These are phyloP conservation scores for Sesia bembeciformis DNA, from an alignment of 2,888 invertebrate genomes.

Conservation along the genomic window DNA sequence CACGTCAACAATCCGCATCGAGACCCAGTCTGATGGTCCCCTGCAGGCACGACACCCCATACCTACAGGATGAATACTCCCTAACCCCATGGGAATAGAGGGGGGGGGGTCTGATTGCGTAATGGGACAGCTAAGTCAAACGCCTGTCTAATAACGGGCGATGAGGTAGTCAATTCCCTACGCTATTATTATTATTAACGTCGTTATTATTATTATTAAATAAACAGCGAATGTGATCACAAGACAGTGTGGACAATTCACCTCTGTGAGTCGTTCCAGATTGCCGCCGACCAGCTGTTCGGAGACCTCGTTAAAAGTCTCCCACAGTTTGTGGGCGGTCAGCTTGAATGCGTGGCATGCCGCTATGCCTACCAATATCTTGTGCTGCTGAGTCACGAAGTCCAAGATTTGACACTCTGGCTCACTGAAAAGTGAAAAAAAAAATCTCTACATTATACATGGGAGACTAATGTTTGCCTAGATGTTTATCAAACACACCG, in stretches of 20 bases:
- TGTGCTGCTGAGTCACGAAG: constrained; percentile 94
- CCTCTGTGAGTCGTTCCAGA: constrained; percentile 47
- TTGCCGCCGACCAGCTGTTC: constrained; percentile 40
- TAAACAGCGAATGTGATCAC: no score
- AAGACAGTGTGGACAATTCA: constrained; percentile 7
- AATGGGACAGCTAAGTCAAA: no score
- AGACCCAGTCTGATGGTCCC: no score
- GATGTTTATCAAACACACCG: no score
- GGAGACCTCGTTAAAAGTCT: constrained; percentile 38
- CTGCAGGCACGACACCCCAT: no score
- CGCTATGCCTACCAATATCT: constrained; percentile 89
- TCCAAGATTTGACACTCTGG: constrained; percentile 91
- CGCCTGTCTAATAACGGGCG: no score
- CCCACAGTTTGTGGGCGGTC: constrained; percentile 41
- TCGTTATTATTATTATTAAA: background rate
- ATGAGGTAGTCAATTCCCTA: no score
- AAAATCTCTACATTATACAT: constrained; percentile 3
- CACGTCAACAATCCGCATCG: no score
- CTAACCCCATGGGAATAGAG: no score
- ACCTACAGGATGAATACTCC: no score
- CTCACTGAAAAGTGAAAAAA: constrained; percentile 29
- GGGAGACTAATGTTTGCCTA: no score
- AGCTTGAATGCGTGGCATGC: constrained; percentile 84
- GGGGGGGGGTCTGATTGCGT: no score
- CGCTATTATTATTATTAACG: background rate